Conservation (phyloP, 2,888 invertebrate genomes). For the Sphecodes monilicornis region DNA sequence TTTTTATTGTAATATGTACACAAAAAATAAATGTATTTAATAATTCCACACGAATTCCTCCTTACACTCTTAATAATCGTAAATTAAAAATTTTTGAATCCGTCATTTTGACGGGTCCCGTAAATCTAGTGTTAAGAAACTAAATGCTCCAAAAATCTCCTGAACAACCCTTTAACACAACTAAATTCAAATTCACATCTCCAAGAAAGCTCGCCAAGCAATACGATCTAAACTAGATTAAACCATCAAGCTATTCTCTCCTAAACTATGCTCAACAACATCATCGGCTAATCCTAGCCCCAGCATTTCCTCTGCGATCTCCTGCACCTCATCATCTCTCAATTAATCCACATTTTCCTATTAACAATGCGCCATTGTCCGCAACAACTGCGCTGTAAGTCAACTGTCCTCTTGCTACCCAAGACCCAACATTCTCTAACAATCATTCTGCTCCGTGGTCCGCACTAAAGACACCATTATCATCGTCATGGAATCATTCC, state of each 20-base stretch:
- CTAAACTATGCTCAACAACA: not conserved
- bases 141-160: not conserved
- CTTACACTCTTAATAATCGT: too few species aligned
- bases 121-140: too few species aligned
- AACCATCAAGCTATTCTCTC: not conserved
- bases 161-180: not conserved
- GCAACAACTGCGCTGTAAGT: not conserved
- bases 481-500: not conserved
- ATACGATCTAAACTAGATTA: not conserved
- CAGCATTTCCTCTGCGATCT: not conserved
- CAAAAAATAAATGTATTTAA: too few species aligned
- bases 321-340: not conserved
- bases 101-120: too few species aligned
- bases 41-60: too few species aligned
- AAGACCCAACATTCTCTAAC: not conserved
- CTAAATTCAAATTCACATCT: not conserved
- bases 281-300: not conserved
- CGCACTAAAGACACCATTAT: constrained; percentile 4
- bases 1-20: too few species aligned
- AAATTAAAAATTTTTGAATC: too few species aligned
- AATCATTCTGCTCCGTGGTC: constrained; percentile 6
- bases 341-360: not conserved
- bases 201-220: not conserved
- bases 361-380: not conserved
- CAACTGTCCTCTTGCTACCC: not conserved